These are phyloP conservation scores for Coelogynopora nodosa DNA, from an alignment of 2,888 invertebrate species.

Conservation along the genomic window DNA sequence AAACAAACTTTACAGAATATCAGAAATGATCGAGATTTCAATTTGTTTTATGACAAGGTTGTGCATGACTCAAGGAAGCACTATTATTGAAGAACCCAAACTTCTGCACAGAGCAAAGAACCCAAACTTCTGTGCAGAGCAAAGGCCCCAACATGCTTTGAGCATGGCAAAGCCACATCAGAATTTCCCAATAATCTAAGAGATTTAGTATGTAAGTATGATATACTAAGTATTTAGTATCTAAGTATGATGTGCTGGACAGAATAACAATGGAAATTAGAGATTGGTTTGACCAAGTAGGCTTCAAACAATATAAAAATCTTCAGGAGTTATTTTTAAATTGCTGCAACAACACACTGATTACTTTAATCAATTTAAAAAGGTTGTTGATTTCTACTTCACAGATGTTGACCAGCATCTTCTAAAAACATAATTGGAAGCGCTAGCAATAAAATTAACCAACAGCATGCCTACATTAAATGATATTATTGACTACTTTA, in stretches of 20 bases:
- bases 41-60: not conserved
- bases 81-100: not conserved
- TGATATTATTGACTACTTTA: not conserved
- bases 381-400: constrained; percentile 19
- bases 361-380: constrained; percentile 25
- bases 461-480: not conserved
- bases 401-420: constrained; percentile 13
- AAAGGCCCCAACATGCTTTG: not conserved
- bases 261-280: not conserved
- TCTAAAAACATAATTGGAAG: constrained; percentile 25
- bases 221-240: no score
- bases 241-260: not conserved
- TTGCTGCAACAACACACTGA: constrained; percentile 17
- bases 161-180: not conserved
- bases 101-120: not conserved
- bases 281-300: not conserved
- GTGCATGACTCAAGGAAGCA: not conserved
- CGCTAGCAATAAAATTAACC: not conserved
- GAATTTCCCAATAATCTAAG: constrained; percentile 44
- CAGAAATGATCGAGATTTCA: not conserved
- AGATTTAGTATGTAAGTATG: no score
- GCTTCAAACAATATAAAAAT: constrained; percentile 20
- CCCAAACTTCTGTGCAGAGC: not conserved
- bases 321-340: not conserved
- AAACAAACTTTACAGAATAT: not conserved